phyloP scores from a whole-genome alignment of 1,140 invertebrate species.

The Trinorchestia longiramus region DNA sequence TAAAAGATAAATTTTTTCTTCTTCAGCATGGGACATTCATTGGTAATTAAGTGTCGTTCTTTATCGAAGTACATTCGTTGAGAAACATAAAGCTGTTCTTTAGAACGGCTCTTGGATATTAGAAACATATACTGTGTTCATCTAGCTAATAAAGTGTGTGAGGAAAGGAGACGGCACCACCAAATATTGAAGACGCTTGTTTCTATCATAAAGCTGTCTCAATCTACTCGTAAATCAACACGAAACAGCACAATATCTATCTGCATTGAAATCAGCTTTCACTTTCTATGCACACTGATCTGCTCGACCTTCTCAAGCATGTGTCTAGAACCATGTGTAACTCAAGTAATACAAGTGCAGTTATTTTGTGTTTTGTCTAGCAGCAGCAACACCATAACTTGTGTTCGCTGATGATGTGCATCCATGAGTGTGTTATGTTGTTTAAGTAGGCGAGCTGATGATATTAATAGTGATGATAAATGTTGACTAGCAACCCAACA shows the following conservation, averaged over 20 bases:
- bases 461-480: no score
- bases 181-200: background rate
- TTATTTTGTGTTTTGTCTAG: no score
- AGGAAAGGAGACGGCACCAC: background rate
- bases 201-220: background rate
- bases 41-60: background rate
- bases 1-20: background rate
- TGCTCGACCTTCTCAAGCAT: background rate
- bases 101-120: background rate
- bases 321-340: background rate
- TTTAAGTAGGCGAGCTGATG: no score
- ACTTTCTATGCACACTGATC: background rate
- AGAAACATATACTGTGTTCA: background rate
- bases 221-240: background rate
- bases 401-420: no score
- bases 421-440: no score
- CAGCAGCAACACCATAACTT: no score
- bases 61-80: background rate
- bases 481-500: no score
- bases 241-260: background rate
- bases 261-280: background rate
- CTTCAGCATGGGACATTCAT: background rate
- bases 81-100: background rate
- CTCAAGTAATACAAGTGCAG: no score
- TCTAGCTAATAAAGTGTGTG: background rate